Percentiles rank a stretch among this genome's conserved stretches.
Conservation (phyloP, 2,113 vertebrate genomes). For the Pituophis catenifer region DNA sequence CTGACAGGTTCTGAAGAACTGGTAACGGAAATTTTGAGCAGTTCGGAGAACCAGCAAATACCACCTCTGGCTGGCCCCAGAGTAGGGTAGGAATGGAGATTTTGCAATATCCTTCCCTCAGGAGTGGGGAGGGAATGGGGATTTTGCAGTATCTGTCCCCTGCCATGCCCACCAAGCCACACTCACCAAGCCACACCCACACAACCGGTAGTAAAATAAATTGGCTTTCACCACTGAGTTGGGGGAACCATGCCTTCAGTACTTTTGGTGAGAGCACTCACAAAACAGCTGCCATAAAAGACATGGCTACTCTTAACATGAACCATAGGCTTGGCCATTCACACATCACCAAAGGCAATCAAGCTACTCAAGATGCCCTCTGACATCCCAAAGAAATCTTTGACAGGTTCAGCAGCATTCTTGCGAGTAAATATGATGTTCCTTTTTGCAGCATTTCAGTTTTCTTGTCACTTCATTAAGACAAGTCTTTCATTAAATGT, state of each 20-base stretch:
- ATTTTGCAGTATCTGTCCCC: too few species aligned
- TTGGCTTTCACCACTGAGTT: background rate
- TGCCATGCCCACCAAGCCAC: too few species aligned
- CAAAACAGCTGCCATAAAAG: background rate
- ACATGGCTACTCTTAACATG: background rate
- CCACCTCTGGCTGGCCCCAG: too few species aligned
- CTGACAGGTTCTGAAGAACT: too few species aligned
- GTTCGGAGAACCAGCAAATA: too few species aligned
- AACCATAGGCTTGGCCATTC: background rate
- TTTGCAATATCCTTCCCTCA: too few species aligned
- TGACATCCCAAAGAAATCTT: background rate
- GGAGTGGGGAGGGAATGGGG: too few species aligned
- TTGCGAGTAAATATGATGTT: background rate
- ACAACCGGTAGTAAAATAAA: too few species aligned
- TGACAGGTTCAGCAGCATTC: background rate
- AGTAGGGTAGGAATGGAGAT: too few species aligned
- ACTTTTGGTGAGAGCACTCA: background rate
- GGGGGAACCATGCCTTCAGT: background rate
- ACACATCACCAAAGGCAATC: background rate
- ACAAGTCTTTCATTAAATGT: background rate
- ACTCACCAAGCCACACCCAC: too few species aligned
- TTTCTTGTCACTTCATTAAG: background rate
- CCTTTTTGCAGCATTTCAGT: background rate
- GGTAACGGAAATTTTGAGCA: too few species aligned
- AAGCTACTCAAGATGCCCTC: background rate